Evolutionary conservation across 2,113 vertebrate genomes (phyloP).

Genomic region (Carollia perspicillata): DNA sequence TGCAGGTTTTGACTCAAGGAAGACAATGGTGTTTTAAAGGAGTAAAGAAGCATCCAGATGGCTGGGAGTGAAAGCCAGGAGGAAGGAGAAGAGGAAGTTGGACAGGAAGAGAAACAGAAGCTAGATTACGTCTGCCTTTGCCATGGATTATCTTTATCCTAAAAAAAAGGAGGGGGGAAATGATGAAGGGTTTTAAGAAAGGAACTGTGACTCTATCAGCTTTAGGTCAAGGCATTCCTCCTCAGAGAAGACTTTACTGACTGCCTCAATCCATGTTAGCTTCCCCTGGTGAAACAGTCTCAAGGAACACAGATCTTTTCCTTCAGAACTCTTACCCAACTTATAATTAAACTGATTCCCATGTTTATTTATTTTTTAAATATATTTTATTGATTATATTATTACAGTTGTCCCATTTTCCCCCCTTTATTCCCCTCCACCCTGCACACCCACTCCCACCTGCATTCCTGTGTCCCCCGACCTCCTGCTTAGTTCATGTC

Average conservation of each 20-base stretch:
- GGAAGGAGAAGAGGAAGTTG: neutral
- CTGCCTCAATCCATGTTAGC: neutral
- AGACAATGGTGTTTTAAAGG: neutral
- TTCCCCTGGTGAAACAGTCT: neutral
- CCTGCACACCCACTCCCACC: too few relatives aligned
- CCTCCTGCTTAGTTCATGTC: too few relatives aligned
- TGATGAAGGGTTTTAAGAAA: neutral
- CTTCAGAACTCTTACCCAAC: neutral
- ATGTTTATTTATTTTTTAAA: neutral
- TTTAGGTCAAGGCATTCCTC: neutral
- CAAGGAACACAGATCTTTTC: neutral
- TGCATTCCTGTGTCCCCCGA: too few relatives aligned
- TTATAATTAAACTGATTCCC: neutral
- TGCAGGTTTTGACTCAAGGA: neutral
- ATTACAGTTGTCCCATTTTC: too few relatives aligned
- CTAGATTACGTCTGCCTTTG: neutral
- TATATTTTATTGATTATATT: too few relatives aligned
- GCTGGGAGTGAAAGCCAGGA: neutral
- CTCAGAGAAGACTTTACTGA: neutral
- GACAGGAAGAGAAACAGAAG: neutral
- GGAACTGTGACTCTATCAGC: neutral
- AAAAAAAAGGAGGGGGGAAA: neutral
- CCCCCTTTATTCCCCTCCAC: too few relatives aligned
- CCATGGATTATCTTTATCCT: neutral
- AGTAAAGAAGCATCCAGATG: neutral